Percentiles rank a stretch among this genome's conserved stretches.
Conservation (phyloP, 1,140 invertebrate species). For the Tenebrio molitor region DNA sequence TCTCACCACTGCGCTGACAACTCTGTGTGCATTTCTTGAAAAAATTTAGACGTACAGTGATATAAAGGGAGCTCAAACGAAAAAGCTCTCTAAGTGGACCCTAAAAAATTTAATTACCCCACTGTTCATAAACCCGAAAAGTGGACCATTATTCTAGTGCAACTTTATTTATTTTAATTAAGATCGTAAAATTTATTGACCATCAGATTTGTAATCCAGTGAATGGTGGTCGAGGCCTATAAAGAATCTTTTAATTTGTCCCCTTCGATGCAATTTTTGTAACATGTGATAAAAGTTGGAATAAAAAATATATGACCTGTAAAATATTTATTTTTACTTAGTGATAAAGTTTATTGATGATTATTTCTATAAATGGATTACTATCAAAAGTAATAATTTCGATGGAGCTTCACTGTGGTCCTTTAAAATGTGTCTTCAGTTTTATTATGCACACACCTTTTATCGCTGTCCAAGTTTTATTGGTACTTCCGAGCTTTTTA, state of each 20-base stretch:
- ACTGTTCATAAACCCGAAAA: conserved; percentile 19
- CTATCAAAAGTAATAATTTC: conserved; percentile 22
- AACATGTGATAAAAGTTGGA: conserved; percentile 35
- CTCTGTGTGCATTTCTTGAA: too few species aligned
- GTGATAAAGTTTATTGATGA: conserved; percentile 1
- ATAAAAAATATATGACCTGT: conserved; percentile 21
- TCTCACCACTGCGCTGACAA: too few species aligned
- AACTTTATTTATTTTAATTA: conserved; percentile 32
- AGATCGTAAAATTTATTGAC: conserved; percentile 22
- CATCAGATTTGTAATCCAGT: conserved; percentile 9
- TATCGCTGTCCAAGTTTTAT: conserved; percentile 28
- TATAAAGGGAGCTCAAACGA: conserved; percentile 3
- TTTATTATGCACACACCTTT: conserved; percentile 27
- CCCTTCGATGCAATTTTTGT: not conserved
- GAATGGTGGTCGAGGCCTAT: not conserved
- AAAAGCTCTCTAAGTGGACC: conserved; percentile 17
- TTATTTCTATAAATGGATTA: conserved; percentile 20
- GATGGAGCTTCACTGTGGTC: not conserved
- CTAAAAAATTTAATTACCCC: conserved; percentile 32
- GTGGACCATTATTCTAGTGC: conserved; percentile 11
- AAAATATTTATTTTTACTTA: conserved; percentile 33
- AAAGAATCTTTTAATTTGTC: conserved; percentile 23
- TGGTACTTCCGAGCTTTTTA: conserved; percentile 28
- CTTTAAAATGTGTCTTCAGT: conserved; percentile 9
- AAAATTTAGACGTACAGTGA: too few species aligned